A percentile compares a stretch with the other conserved stretches of the same genome.
Evolutionary conservation across 2,113 vertebrate genomes (phyloP).

Genomic region (Aptenodytes patagonicus): DNA sequence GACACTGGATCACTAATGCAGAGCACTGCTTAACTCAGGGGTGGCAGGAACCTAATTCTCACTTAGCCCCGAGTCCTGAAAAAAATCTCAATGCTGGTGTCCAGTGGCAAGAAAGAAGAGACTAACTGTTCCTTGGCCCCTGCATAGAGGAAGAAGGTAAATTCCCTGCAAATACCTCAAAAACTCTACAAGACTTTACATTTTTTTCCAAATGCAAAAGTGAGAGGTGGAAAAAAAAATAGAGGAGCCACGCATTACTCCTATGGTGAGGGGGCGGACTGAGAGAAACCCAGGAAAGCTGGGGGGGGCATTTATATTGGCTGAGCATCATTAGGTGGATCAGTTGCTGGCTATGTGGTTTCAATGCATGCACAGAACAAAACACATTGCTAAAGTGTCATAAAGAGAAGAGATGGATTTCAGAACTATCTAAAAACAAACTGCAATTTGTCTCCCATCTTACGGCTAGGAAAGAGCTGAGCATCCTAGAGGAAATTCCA

Average conservation of each 20-base stretch:
- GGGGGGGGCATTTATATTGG: neutral
- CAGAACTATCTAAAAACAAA: neutral
- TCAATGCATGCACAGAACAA: neutral
- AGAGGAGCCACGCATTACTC: neutral
- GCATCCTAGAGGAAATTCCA: neutral
- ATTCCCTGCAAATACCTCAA: accelerated
- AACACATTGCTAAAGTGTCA: neutral
- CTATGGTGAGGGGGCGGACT: neutral
- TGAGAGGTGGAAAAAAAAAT: neutral
- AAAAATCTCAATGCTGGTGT: neutral
- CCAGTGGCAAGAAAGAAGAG: neutral
- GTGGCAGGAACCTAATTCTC: neutral
- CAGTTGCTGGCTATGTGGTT: neutral
- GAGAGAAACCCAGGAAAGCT: neutral
- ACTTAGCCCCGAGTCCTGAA: neutral
- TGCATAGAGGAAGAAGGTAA: neutral
- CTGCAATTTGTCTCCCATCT: neutral
- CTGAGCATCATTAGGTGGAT: neutral
- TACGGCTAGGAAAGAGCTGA: neutral
- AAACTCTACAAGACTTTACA: neutral
- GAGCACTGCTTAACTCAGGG: neutral
- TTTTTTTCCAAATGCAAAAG: neutral
- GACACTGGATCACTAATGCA: neutral
- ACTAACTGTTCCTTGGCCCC: neutral
- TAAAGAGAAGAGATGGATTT: neutral